phyloP scores from a whole-genome alignment of 1,140 invertebrate species.

The Lasioglossum albipes region DNA sequence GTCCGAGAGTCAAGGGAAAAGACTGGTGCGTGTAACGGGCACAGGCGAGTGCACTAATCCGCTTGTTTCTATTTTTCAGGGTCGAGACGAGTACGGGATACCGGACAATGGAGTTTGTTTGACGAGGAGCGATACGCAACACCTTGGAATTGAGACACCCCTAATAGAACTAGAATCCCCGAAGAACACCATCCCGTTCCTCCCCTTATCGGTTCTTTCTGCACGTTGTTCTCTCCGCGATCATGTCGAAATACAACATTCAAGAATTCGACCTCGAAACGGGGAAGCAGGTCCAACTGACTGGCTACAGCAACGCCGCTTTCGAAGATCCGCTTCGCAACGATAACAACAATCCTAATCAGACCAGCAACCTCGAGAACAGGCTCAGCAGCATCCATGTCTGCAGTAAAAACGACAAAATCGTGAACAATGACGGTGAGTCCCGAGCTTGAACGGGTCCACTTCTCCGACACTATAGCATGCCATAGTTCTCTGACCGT shows the following conservation, averaged over 20 bases:
- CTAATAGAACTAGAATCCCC: slow-evolving; percentile 1
- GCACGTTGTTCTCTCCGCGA: neutral
- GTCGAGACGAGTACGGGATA: slow-evolving; percentile 17
- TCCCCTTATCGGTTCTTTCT: neutral
- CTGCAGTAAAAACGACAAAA: slow-evolving; percentile 57
- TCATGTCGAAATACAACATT: slow-evolving; percentile 74
- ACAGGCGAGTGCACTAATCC: slow-evolving; percentile 12
- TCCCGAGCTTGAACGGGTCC: neutral
- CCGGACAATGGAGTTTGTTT: slow-evolving; percentile 47
- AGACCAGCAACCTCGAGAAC: slow-evolving; percentile 58
- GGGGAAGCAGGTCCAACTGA: slow-evolving; percentile 68
- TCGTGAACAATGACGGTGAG: slow-evolving; percentile 58
- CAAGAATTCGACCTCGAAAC: slow-evolving; percentile 68
- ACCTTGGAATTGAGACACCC: too few relatives aligned
- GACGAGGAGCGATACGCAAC: slow-evolving; percentile 1
- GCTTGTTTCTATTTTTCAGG: slow-evolving; percentile 31
- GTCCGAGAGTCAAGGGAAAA: neutral
- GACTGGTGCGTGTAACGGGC: slow-evolving; percentile 8
- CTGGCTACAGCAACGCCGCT: slow-evolving; percentile 67
- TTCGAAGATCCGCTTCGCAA: slow-evolving; percentile 63
- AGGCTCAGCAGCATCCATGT: slow-evolving; percentile 52
- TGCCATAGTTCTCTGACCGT: too few relatives aligned
- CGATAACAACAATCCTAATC: slow-evolving; percentile 50
- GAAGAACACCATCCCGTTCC: neutral
- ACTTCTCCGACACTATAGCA: too few relatives aligned